Evolutionary conservation across 2,113 vertebrate species (phyloP), one percentile per base, ranked within the genome.

Genomic region (Falcunculus frontatus): DNA sequence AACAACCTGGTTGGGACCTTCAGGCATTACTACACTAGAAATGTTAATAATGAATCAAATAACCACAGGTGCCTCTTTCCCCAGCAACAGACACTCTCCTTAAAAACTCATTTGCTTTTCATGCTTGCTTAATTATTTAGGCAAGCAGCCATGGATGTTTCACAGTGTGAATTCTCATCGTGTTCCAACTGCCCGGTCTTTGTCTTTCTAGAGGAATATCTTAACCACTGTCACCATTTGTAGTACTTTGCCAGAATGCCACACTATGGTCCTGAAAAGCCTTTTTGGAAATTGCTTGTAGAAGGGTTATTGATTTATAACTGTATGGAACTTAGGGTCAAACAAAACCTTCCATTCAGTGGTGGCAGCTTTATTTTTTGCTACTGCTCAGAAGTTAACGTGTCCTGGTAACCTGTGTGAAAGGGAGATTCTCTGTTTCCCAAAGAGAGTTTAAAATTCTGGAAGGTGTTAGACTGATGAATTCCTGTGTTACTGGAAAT

Each of bases 101-200:
- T 97, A 97, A 96, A 96, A 96, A 95, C 93, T 94, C 93, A 95
- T 96, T 97, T 96, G 96, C 95, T 97, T 97, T 96, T 96, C 92
- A 96, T 96, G 96, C 93, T 96, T 96, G 88, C 90, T 97, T 96
- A 96, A 93, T 97, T 97, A 96, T 96, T 97, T 96, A 96, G 95
- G 95, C 96, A 95, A 84, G 93, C 93, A 96, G 96, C 96, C 95
- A 94, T 92, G 88, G 96, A 92, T 95, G 88, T 94, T 96, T 92
- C 94, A 84, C 93, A 93, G 93, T 96, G 88, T 92, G 92, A 92
- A 90, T 97, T 95, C 90, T 77, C 94, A 81, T 83, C 0, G 5
- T 4, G 39, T 90, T 97, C 96, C 93, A 90, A 95, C 67, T 93
- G 88, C 90, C 92, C 29, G 0, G 79, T 93, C 83, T 93, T 96